A percentile compares a stretch with the other conserved stretches of the same genome.
These are phyloP conservation scores for Clistopyga incitator DNA, from an alignment of 2,888 invertebrate species.

Conservation along the genomic window DNA sequence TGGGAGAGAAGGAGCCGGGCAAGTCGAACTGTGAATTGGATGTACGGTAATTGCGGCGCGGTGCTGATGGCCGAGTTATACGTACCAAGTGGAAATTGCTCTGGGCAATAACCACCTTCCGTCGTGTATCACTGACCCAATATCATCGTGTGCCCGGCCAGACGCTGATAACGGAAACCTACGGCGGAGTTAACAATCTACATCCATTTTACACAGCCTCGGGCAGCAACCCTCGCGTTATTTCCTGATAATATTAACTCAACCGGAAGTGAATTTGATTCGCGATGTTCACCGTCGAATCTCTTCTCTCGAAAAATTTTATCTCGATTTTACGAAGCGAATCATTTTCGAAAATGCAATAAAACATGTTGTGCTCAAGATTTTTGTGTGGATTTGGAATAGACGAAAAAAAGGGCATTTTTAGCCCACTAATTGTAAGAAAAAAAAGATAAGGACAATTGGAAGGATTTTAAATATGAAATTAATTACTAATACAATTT, in stretches of 20 bases:
- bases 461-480: no score
- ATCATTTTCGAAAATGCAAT: no score
- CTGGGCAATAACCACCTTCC: slow-evolving; percentile 78
- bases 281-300: background rate
- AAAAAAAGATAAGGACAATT: no score
- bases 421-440: no score
- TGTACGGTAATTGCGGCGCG: slow-evolving; percentile 80
- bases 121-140: slow-evolving; percentile 77
- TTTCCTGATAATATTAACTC: slow-evolving; percentile 45
- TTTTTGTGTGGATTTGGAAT: no score
- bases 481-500: background rate
- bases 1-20: slow-evolving; percentile 18
- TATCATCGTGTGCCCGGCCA: slow-evolving; percentile 67
- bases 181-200: slow-evolving; percentile 67
- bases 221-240: slow-evolving; percentile 37
- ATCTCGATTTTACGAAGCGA: no score
- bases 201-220: slow-evolving; percentile 35
- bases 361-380: no score
- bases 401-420: no score
- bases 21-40: slow-evolving; percentile 67
- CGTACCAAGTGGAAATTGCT: slow-evolving; percentile 78
- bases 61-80: slow-evolving; percentile 75
- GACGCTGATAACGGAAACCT: slow-evolving; percentile 74
- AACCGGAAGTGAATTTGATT: slow-evolving; percentile 19
- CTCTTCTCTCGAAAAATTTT: background rate